These are phyloP conservation scores for Linhomoeus sp. DNA, from an alignment of 2,888 invertebrate genomes.

Conservation along the genomic window DNA sequence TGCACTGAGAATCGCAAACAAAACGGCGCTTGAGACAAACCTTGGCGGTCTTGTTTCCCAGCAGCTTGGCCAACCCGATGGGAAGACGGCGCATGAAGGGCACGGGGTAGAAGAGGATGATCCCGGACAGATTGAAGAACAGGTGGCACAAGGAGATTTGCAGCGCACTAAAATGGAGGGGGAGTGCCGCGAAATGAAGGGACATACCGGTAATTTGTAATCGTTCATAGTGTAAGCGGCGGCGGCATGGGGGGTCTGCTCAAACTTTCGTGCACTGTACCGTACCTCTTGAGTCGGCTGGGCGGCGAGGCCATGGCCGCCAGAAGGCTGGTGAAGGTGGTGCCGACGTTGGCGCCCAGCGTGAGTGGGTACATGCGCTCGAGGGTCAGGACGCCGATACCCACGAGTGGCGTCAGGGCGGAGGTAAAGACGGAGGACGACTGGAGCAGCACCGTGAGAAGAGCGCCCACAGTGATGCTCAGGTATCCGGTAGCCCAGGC, in stretches of 20 bases:
- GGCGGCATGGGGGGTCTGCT: too few species aligned
- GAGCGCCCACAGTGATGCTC: conserved; percentile 36
- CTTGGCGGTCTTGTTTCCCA: conserved; percentile 36
- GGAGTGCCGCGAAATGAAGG: too few species aligned
- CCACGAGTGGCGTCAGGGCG: conserved; percentile 39
- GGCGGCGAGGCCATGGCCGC: too few species aligned
- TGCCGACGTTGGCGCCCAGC: conserved; percentile 39
- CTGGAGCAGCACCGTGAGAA: conserved; percentile 38
- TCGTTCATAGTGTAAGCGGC: too few species aligned
- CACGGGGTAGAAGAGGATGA: conserved; percentile 38
- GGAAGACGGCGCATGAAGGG: conserved; percentile 35
- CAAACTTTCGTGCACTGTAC: too few species aligned
- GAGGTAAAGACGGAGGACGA: conserved; percentile 41
- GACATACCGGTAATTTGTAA: too few species aligned
- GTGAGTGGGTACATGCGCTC: conserved; percentile 39
- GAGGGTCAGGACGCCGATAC: conserved; percentile 31
- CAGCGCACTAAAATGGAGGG: conserved; percentile 20
- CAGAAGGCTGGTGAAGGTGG: conserved; percentile 38
- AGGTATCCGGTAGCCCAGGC: conserved; percentile 34
- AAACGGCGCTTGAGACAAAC: neutral
- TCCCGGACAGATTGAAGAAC: conserved; percentile 37
- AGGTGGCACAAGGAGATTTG: conserved; percentile 39
- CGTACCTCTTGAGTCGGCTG: too few species aligned
- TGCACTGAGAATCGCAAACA: too few species aligned
- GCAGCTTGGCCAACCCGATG: conserved; percentile 32